Base-by-base conservation (phyloP, 1,140 invertebrate genomes). In the Whitmania pigra region DNA sequence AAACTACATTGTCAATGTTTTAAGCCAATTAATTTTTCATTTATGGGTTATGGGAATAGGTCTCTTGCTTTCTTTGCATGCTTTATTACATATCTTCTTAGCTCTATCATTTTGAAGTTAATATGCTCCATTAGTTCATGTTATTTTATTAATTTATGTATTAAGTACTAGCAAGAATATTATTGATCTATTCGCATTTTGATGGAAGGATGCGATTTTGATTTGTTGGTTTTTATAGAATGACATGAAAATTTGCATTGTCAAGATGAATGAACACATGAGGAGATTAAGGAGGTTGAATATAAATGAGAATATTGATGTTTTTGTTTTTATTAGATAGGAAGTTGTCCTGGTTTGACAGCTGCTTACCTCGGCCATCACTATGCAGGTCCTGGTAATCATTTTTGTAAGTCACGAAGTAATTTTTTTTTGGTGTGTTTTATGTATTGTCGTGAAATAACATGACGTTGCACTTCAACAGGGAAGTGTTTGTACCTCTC, bases 311-410 rank as follows among this genome's bases (percentile, higher is more conserved):
- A 63, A 36, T 67, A 4, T 71, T 71, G 31, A 31, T 25, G n/a
- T 67, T 73, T 2, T 68, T 70, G 31, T 55, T 71, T 71, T 53
- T 75, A 74, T 80, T 84, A 97, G 93, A 92, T 97, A 84, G 94
- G 94, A 74, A 96, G 97, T 76, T 97, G 97, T 85, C 94, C 94
- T 53, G 93, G 94, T 4, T 84, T 97, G 75, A 94, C 94, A 84
- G 93, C 94, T 71, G 94, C 94, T 69, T 95, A 94, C 84, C 94
- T 95, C 83, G 93, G 94, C 9, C 94, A 97, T 84, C 94, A 97
- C 82, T 97, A 97, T 85, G 94, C 94, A 66, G 94, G 94, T 70
- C 94, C 93, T 71, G 94, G 94, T 43, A 97, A 98, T 85, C 94
- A 98, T 85, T 97, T 97, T 83, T 98, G 94, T 89, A 83, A 88